phyloP scores from a whole-genome alignment of 1,140 invertebrate species.

The Caenorhabditis latens region DNA sequence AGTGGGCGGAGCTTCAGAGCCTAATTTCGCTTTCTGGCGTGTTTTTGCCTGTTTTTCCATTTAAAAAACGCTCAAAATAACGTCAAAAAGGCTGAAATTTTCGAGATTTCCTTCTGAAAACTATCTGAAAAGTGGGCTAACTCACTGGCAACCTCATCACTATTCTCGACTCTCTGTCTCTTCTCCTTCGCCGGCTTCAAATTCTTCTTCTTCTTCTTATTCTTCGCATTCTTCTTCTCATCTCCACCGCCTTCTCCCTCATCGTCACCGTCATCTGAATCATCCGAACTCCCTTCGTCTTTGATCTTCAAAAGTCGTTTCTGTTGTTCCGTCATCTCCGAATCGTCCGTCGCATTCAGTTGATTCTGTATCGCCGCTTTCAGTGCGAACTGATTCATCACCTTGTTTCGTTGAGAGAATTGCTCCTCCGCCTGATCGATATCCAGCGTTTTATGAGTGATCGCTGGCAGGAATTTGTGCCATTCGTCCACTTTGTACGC shows the following conservation, averaged over 20 bases:
- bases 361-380: slow-evolving; percentile 75
- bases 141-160: slow-evolving; percentile 75
- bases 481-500: slow-evolving; percentile 75
- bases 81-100: no score
- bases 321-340: slow-evolving; percentile 36
- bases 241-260: slow-evolving; percentile 63
- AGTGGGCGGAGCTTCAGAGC: no score
- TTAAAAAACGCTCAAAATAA: no score
- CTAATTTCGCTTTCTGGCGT: no score
- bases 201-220: slow-evolving; percentile 67
- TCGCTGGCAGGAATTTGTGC: slow-evolving; percentile 74
- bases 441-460: slow-evolving; percentile 72
- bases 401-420: slow-evolving; percentile 72
- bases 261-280: slow-evolving; percentile 70
- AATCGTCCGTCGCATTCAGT: slow-evolving; percentile 72
- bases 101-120: neutral
- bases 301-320: slow-evolving; percentile 74
- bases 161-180: slow-evolving; percentile 72
- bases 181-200: slow-evolving; percentile 69
- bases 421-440: slow-evolving; percentile 76
- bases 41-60: no score
- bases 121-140: slow-evolving; percentile 46
- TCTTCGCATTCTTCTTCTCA: slow-evolving; percentile 60
- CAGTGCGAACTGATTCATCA: slow-evolving; percentile 77
- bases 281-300: slow-evolving; percentile 71